Percentiles rank a stretch among this genome's conserved stretches.
Conservation (phyloP, 2,888 invertebrate genomes). For the Xanthorhoe designata region DNA sequence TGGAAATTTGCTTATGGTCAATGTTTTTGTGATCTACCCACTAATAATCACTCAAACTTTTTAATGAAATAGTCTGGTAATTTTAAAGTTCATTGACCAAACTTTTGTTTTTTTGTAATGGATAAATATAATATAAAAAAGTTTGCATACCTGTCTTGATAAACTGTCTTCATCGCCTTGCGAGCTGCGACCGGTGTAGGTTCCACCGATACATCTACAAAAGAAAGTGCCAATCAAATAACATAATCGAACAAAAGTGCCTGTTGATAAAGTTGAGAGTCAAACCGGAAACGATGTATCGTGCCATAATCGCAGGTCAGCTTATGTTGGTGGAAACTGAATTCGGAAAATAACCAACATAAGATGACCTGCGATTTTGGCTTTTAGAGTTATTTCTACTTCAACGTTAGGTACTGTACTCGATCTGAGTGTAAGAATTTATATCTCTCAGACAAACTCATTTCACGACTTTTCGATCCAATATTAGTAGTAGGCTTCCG, state of each 20-base stretch:
- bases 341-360: no score
- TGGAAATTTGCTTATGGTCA: background rate
- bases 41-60: background rate
- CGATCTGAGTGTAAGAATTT: no score
- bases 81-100: background rate
- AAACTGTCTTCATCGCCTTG: slow-evolving; percentile 87
- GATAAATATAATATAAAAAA: background rate
- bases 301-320: no score
- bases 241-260: no score
- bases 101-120: background rate
- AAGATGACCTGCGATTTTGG: no score
- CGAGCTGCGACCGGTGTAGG: slow-evolving; percentile 81
- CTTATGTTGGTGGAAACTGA: no score
- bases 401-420: no score
- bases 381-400: no score
- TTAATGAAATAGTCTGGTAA: background rate
- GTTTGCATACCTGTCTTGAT: slow-evolving; percentile 75
- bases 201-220: slow-evolving; percentile 87
- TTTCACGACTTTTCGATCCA: background rate
- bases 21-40: background rate
- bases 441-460: background rate
- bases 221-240: background rate
- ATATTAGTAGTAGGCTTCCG: background rate
- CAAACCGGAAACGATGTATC: no score
- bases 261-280: no score